These are phyloP conservation scores for Drosophila parabipectinata DNA, from an alignment of 1,140 invertebrate species.

Conservation along the genomic window DNA sequence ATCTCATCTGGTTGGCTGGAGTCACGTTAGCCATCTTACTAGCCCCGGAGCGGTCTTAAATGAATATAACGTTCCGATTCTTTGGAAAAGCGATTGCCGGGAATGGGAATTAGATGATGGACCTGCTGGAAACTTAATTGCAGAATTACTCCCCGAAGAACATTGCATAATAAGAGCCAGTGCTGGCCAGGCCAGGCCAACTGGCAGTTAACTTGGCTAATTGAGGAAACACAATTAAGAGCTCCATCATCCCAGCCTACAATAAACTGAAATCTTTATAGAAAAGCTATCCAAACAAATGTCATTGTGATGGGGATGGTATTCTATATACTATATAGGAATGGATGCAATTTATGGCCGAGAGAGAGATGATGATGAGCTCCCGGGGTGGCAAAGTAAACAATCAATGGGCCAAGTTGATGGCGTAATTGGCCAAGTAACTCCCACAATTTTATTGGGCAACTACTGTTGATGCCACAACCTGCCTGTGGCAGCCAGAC, in stretches of 20 bases:
- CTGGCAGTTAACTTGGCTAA: conserved; percentile 40
- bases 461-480: too few relatives aligned
- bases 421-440: conserved; percentile 71
- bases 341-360: conserved; percentile 27
- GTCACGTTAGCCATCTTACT: conserved; percentile 64
- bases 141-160: conserved; percentile 35
- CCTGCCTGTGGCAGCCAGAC: conserved; percentile 57
- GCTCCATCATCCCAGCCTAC: too few relatives aligned
- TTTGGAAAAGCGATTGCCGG: conserved; percentile 52
- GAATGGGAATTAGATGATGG: conserved; percentile 46
- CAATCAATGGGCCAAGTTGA: conserved; percentile 47
- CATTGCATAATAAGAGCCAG: conserved; percentile 35
- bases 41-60: conserved; percentile 46
- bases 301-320: conserved; percentile 6
- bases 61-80: conserved; percentile 78
- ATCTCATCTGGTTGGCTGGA: too few relatives aligned
- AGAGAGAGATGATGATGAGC: conserved; percentile 1
- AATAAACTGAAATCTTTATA: conserved; percentile 21
- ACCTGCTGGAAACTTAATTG: conserved; percentile 43
- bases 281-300: conserved; percentile 31
- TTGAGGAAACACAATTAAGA: conserved; percentile 18
- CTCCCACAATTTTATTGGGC: conserved; percentile 64
- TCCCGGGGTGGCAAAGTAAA: conserved; percentile 20
- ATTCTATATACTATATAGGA: too few relatives aligned
- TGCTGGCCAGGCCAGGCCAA: conserved; percentile 1